phyloP scores from a whole-genome alignment of 2,113 vertebrate species.

The Amazona guildingii region DNA sequence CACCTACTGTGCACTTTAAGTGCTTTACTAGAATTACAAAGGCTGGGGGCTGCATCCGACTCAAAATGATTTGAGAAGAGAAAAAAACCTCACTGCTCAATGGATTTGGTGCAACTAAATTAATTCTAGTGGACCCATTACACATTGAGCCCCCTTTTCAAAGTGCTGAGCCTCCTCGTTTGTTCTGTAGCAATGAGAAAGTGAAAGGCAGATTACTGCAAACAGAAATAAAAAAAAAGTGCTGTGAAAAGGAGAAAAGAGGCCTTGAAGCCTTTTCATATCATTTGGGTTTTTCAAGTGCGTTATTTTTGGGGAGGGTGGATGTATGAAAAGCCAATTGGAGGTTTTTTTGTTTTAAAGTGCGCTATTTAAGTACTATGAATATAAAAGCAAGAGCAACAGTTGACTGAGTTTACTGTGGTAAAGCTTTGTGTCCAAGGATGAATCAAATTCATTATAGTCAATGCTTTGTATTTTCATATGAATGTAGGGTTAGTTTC shows the following conservation, averaged over 20 bases:
- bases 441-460: conserved; percentile 85
- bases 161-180: conserved; percentile 86
- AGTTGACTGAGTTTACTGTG: conserved; percentile 87
- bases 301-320: conserved; percentile 87
- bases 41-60: conserved; percentile 88
- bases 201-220: conserved; percentile 90
- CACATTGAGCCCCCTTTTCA: conserved; percentile 87
- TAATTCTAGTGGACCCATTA: conserved; percentile 88
- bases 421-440: conserved; percentile 83
- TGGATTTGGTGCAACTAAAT: conserved; percentile 88
- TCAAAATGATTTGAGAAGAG: conserved; percentile 87
- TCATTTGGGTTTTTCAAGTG: conserved; percentile 87
- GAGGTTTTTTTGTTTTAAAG: conserved; percentile 86
- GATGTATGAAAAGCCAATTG: conserved; percentile 86
- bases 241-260: conserved; percentile 86
- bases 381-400: conserved; percentile 87
- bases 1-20: conserved; percentile 99
- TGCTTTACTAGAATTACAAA: conserved; percentile 99
- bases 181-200: conserved; percentile 90
- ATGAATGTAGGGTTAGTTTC: conserved; percentile 84
- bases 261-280: conserved; percentile 87
- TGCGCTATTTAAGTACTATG: conserved; percentile 84
- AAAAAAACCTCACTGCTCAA: conserved; percentile 78
- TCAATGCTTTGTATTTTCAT: conserved; percentile 83
- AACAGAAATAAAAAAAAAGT: conserved; percentile 84